Percentiles rank a stretch among this genome's conserved stretches.
These are phyloP conservation scores for Antedon mediterranea DNA, from an alignment of 53 echinoderm and acorn worm species.

Conservation along the genomic window DNA sequence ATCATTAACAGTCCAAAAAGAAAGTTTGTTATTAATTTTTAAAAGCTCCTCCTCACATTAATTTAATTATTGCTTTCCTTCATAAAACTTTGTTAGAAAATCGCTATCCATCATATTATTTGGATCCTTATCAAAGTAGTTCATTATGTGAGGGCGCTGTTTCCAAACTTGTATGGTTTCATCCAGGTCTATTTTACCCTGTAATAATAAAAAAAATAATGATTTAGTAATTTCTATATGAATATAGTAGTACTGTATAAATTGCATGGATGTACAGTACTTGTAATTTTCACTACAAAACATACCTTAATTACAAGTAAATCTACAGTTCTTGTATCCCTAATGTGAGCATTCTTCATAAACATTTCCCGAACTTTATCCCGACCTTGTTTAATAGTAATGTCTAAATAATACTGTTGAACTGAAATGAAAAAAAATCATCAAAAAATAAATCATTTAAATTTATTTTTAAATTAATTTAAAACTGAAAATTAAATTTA, in stretches of 20 bases:
- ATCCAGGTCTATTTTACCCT: conserved; percentile 94
- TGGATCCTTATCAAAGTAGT: conserved; percentile 61
- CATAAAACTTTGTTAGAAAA: conserved; percentile 80
- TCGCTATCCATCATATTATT: conserved; percentile 33
- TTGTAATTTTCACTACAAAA: not conserved
- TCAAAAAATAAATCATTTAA: no score
- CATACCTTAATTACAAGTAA: conserved; percentile 82
- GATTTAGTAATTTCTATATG: no score
- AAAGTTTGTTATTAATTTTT: no score
- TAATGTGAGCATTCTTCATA: conserved; percentile 76
- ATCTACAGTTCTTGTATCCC: conserved; percentile 69
- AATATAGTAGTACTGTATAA: not conserved
- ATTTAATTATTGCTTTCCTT: conserved; percentile 13
- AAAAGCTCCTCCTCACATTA: no score
- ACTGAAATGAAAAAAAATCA: conserved; percentile 27
- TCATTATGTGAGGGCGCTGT: conserved; percentile 79
- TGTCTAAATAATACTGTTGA: conserved; percentile 70
- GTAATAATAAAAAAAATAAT: not conserved
- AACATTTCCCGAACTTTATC: conserved; percentile 68
- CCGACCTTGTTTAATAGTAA: conserved; percentile 62
- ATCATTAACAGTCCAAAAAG: no score
- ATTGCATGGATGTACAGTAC: not conserved
- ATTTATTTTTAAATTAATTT: no score
- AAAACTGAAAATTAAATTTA: no score
- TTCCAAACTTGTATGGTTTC: conserved; percentile 94